Evolutionary conservation across 2,797 vertebrate species (phyloP).

Genomic region (Urophycis tenuis): DNA sequence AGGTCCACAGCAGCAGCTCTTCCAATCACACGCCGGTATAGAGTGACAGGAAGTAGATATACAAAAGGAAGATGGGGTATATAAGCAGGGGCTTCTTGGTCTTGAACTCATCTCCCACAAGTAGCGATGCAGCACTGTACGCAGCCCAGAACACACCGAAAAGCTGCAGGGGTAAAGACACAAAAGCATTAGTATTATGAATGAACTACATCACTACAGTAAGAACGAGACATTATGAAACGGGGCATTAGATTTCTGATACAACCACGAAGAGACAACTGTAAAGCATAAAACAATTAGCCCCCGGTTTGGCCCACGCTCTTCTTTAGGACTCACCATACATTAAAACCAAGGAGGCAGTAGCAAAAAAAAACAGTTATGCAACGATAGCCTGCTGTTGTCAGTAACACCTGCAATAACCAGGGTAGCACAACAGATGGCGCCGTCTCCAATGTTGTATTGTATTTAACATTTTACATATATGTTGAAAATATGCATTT

Average conservation of each 20-base stretch:
- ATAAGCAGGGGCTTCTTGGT: slow-evolving; percentile 99
- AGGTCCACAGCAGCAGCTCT: slow-evolving; percentile 43
- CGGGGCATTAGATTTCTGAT: background rate
- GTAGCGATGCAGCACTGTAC: slow-evolving; percentile 95
- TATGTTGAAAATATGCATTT: background rate
- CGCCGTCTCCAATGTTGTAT: background rate
- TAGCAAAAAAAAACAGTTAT: background rate
- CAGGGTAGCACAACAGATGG: background rate
- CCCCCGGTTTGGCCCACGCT: background rate
- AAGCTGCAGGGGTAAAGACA: slow-evolving; percentile 68
- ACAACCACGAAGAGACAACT: background rate
- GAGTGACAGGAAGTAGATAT: slow-evolving; percentile 98
- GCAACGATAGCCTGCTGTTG: background rate
- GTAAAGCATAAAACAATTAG: background rate
- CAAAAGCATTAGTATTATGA: background rate
- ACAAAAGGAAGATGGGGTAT: slow-evolving; percentile 98
- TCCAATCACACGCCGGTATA: slow-evolving; percentile 91
- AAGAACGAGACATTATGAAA: background rate
- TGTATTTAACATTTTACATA: background rate
- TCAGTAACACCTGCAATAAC: background rate
- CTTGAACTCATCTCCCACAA: slow-evolving; percentile 98
- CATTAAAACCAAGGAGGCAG: background rate
- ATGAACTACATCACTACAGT: background rate
- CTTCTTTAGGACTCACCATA: background rate
- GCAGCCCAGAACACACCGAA: slow-evolving; percentile 99